Conservation (phyloP, 2,797 vertebrate species). For the Siniperca obscura region DNA sequence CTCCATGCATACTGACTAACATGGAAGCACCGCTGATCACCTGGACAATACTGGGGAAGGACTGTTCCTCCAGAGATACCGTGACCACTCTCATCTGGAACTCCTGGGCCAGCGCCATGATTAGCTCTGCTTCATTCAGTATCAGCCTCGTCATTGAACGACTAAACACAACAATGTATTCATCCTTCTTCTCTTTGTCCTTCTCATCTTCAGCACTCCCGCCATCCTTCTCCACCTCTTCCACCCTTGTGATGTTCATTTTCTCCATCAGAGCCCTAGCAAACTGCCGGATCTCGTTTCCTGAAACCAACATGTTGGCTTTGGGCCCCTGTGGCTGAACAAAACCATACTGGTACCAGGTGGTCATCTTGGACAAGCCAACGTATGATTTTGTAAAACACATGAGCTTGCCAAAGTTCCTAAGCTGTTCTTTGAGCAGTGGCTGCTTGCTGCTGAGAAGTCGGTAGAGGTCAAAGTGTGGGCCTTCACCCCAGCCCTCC, state of each 20-base stretch:
- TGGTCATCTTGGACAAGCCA: slow-evolving; percentile 96
- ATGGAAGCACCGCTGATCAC: slow-evolving; percentile 92
- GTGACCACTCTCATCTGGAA: slow-evolving; percentile 97
- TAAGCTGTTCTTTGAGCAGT: slow-evolving; percentile 92
- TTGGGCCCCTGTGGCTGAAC: slow-evolving; percentile 98
- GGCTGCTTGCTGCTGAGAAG: slow-evolving; percentile 96
- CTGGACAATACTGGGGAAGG: slow-evolving; percentile 89
- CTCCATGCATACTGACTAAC: slow-evolving; percentile 97
- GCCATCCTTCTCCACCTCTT: slow-evolving; percentile 59
- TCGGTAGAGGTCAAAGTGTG: slow-evolving; percentile 94
- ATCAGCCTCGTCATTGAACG: slow-evolving; percentile 93
- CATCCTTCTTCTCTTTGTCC: slow-evolving; percentile 80
- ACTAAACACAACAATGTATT: slow-evolving; percentile 95
- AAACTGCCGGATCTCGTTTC: slow-evolving; percentile 95
- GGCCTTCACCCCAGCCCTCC: slow-evolving; percentile 96
- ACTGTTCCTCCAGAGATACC: slow-evolving; percentile 94
- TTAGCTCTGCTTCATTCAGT: slow-evolving; percentile 94
- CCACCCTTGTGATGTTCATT: slow-evolving; percentile 87
- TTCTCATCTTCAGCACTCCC: slow-evolving; percentile 63
- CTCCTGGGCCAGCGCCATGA: slow-evolving; percentile 94
- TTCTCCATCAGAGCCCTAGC: slow-evolving; percentile 87
- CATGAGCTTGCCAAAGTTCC: slow-evolving; percentile 93
- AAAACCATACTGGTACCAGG: slow-evolving; percentile 99
- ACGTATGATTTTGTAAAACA: slow-evolving; percentile 97
- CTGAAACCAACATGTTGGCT: slow-evolving; percentile 96